Conservation (phyloP, 1,140 invertebrate species). For the Brachystomella parvula region DNA sequence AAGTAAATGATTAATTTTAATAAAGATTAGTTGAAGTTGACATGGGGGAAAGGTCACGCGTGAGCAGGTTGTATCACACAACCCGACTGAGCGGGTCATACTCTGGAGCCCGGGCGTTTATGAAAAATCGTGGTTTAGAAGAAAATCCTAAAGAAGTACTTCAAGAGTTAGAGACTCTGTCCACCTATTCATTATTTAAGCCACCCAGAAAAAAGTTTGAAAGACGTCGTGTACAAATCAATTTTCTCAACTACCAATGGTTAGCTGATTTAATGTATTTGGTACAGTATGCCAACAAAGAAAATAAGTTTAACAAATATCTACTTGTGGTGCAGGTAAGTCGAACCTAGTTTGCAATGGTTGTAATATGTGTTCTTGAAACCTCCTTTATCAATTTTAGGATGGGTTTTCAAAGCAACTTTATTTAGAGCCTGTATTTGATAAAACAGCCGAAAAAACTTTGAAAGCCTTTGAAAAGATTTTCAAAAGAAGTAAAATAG, state of each 20-base stretch:
- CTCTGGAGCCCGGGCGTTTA: background rate
- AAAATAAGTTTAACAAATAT: constrained; percentile 3
- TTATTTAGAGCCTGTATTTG: background rate
- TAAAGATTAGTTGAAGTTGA: no score
- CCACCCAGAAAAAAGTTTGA: background rate
- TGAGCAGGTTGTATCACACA: background rate
- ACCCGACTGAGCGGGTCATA: background rate
- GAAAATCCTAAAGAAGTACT: background rate
- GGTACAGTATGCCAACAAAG: background rate
- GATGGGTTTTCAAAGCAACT: constrained; percentile 15
- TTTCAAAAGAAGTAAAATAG: constrained; percentile 1
- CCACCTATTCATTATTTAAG: constrained; percentile 1
- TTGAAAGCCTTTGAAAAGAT: constrained; percentile 13
- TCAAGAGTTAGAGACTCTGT: background rate
- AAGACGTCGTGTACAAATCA: background rate
- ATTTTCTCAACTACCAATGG: constrained; percentile 10
- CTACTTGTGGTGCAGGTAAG: background rate
- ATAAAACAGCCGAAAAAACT: background rate
- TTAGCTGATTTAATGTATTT: constrained; percentile 9
- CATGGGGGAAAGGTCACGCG: background rate
- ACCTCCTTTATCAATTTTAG: constrained; percentile 4
- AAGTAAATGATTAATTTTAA: no score
- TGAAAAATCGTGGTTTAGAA: background rate
- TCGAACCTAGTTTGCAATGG: background rate
- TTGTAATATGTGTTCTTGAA: background rate